phyloP scores from a whole-genome alignment of 1,140 invertebrate species.

The Pygmarrhopalites habei region DNA sequence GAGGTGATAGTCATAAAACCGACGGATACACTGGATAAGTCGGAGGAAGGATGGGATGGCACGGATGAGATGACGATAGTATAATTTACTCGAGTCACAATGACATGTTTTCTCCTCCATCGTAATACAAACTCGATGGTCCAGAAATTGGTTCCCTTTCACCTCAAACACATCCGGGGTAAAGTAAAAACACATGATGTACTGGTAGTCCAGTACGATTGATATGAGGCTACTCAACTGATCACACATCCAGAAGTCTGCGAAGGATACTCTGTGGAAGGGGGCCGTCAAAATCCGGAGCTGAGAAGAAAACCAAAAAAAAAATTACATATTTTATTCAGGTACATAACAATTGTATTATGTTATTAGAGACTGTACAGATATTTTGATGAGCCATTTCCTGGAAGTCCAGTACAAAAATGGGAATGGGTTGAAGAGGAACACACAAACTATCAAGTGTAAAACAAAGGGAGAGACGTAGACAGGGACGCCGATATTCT shows the following conservation, averaged over 20 bases:
- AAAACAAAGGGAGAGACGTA: constrained; percentile 82
- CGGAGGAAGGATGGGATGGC: constrained; percentile 94
- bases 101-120: no score
- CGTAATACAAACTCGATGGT: neutral
- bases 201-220: constrained; percentile 88
- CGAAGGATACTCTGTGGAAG: constrained; percentile 91
- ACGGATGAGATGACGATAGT: constrained; percentile 65
- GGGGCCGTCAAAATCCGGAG: constrained; percentile 83
- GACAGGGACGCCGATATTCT: constrained; percentile 74
- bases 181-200: constrained; percentile 73
- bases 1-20: constrained; percentile 81
- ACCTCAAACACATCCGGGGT: constrained; percentile 41
- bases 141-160: neutral
- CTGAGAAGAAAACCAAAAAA: constrained; percentile 47
- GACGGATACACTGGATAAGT: constrained; percentile 92
- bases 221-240: constrained; percentile 89
- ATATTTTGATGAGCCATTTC: constrained; percentile 69
- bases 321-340: neutral
- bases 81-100: neutral
- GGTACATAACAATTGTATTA: no score
- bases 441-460: constrained; percentile 75
- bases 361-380: constrained; percentile 49
- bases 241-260: constrained; percentile 99
- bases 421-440: constrained; percentile 84
- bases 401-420: constrained; percentile 85